Evolutionary conservation across 2,113 vertebrate species (phyloP), one percentile per base, ranked within the genome.

Genomic region (Pycnonotus jocosus): DNA sequence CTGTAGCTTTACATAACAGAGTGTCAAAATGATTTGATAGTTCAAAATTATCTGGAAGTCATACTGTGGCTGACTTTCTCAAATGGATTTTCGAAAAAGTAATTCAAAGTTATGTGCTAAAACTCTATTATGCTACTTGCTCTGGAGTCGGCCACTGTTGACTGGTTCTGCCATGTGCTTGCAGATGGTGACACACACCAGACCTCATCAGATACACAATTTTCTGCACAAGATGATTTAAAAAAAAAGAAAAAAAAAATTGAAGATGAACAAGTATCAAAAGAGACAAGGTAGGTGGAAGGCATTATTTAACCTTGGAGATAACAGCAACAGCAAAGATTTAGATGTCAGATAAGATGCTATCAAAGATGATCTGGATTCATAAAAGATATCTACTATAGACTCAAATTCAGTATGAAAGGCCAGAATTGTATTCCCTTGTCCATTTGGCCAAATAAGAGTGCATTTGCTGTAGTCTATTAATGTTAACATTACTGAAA

Each of bases 11-110:
- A 50, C 72, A 85, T 38, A 89, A 81, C 16, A 68, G 42, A 86
- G 73, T 62, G 62, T 31, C 64, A 94, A 93, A 94, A 88, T 83
- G 4, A 90, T 95, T 91, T 77, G 77, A 80, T 80, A 30, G 86
- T 94, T 94, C 54, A 86, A 93, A 93, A 90, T 58, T 91, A 21
- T 78, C 57, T 88, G 54, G 68, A 91, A 86, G 60, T 86, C 64
- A 44, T 81, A 90, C n/a, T 62, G 82, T 35, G 42, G 35, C 47
- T 91, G 84, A 70, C 66, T 95, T 92, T 88, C 64, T 92, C 38
- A 81, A 85, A 93, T 88, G 2, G 5, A 88, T 92, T 95, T 95
- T 96, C 93, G 58, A 92, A 74, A 62, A 93, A 90, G 70, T 80
- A 92, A 88, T 88, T 93, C 82, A 80, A 88, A 95, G 71, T 88